Evolutionary conservation across 2,113 vertebrate species (phyloP), one percentile per base, ranked within the genome.

Genomic region (Turnix velox): DNA sequence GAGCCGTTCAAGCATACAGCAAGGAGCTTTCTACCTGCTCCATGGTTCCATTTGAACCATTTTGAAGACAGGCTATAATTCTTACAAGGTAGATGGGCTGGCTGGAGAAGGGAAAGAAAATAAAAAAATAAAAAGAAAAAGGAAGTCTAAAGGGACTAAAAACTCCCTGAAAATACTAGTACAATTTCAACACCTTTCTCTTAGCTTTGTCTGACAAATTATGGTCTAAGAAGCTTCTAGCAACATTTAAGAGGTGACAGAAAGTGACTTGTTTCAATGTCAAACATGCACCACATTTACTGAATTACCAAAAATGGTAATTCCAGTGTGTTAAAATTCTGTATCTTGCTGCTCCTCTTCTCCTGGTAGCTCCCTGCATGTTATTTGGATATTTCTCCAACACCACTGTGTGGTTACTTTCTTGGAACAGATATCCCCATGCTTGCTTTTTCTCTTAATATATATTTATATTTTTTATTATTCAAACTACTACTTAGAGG

Each of bases 1-100:
- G 72, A 96, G 85, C 87, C 9, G 25, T 68, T 92, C 45, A 66
- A 77, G 74, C 84, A 92, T 61, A 59, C 14, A 93, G 81, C 73
- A 81, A 85, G 74, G 79, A 65, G 43, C 59, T 95, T 79, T 95
- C 92, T 72, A 48, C n/a, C 85, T 73, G 72, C 89, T 95, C 6
- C 1, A 13, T 72, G 49, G 80, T 90, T 93, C 63, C 69, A 25
- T 92, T 27, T 90, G 95, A 97, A 81, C 58, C 40, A 33, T 80
- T 51, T 63, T 54, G n/a, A n/a, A 95, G 51, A 71, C 61, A 63
- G 33, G 20, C 57, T 63, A 9, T 39, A 73, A 75, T 86, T 95
- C 88, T 93, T 85, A 35, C 73, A 63, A 42, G 67, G 65, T 75
- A 46, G 82, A 68, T 79, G 35, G 48, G 78, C 84, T 96, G 84